Percentiles rank a stretch among this genome's conserved stretches.
Evolutionary conservation across 2,113 vertebrate species (phyloP).

Genomic region (Candoia aspera): DNA sequence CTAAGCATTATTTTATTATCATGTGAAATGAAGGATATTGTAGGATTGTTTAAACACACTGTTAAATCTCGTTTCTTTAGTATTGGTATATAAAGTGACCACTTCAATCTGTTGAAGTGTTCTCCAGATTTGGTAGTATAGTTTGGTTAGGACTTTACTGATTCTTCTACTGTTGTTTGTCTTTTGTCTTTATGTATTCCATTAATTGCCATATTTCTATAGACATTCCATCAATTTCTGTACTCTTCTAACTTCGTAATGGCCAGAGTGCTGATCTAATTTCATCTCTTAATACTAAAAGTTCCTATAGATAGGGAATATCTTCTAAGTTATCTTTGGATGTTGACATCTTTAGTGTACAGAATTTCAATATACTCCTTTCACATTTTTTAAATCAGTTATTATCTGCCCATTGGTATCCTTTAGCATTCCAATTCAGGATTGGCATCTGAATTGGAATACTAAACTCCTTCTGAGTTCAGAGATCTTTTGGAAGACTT

Average conservation of each 20-base stretch:
- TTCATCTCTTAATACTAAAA: neutral
- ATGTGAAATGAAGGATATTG: neutral
- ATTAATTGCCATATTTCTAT: neutral
- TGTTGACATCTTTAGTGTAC: neutral
- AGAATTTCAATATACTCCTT: neutral
- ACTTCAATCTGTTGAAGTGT: neutral
- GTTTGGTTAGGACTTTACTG: neutral
- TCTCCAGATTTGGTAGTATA: neutral
- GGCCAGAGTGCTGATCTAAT: neutral
- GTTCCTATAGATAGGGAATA: neutral
- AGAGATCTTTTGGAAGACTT: too few relatives aligned
- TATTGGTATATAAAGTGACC: neutral
- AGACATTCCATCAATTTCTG: neutral
- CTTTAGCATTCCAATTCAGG: too few relatives aligned
- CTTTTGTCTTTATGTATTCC: neutral
- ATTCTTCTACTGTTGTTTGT: neutral
- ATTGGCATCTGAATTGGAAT: too few relatives aligned
- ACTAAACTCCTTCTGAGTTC: too few relatives aligned
- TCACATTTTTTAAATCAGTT: neutral
- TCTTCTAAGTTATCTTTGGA: neutral
- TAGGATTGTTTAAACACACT: neutral
- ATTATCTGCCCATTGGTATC: neutral
- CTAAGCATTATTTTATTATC: neutral
- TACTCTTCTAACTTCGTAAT: neutral
- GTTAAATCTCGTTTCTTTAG: neutral